Evolutionary conservation across 1,140 invertebrate genomes (phyloP), one percentile per base, ranked within the genome.

Genomic region (Colletes gigas): DNA sequence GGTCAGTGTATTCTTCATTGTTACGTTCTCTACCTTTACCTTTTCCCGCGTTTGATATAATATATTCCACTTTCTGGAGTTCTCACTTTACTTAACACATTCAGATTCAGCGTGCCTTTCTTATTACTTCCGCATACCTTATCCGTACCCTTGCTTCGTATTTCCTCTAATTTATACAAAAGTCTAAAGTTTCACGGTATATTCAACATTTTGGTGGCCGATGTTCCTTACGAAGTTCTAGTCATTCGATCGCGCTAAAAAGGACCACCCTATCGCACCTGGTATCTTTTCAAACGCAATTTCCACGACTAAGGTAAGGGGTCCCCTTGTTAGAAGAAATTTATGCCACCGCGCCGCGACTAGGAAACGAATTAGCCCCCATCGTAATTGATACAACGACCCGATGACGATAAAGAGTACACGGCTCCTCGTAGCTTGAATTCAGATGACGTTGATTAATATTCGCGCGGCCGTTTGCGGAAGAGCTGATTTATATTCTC

Each of bases 381-480:
- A 12, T 3, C 12, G 44, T 50, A 67, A 67, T 67, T 67, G 65
- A 50, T 67, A 68, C 47, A 52, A 21, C 30, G 12, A 14, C 8
- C 59, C 59, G 17, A 73, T 52, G 44, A 41, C 72, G 72, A 66
- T 75, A 66, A 75, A 75, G 70, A 73, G 57, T 8, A 1, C 57
- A 1, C 57, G 30, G 19, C 10, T 60, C 30, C 39, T 60, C 15
- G 47, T 30, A 44, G 39, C 8, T 39, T 15, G 39, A 63, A 66
- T 12, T 39, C n/a, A 21, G 14, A 57, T 66, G 73, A 57, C 6
- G 60, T 67, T 68, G 52, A 67, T 68, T 76, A 76, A 76, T 76
- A 76, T 57, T 76, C 73, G 8, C 9, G 30, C 2, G 14, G 19
- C 44, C 52, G 15, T 57, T 76, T 47, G 41, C 39, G 52, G 14